phyloP scores from a whole-genome alignment of 2,797 vertebrate genomes.

The Tachyglossus aculeatus region DNA sequence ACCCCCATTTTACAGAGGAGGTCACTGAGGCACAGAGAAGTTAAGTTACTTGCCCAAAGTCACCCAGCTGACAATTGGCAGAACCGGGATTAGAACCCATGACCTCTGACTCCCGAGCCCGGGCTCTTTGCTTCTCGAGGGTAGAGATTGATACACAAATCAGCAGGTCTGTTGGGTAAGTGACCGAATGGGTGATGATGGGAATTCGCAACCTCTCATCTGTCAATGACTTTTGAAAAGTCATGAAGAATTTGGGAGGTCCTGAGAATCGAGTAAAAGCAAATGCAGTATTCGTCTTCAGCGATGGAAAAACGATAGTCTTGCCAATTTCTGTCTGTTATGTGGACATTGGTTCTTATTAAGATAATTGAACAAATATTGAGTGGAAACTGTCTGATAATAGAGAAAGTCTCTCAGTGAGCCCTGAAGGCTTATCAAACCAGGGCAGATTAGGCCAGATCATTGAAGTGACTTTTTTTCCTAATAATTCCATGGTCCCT shows the following conservation, averaged over 20 bases:
- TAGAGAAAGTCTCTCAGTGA: background rate
- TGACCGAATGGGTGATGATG: background rate
- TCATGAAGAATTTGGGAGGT: background rate
- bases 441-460: slow-evolving; percentile 21
- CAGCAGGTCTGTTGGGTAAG: background rate
- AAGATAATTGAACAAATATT: slow-evolving; percentile 4
- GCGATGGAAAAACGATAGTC: background rate
- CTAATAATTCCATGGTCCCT: slow-evolving; percentile 19
- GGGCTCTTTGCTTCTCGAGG: no score
- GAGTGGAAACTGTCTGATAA: background rate
- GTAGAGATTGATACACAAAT: no score
- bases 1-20: no score
- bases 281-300: background rate
- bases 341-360: slow-evolving; percentile 1
- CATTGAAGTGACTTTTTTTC: slow-evolving; percentile 11
- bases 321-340: background rate
- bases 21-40: no score
- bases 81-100: no score
- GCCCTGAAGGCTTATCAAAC: slow-evolving; percentile 24
- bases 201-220: background rate
- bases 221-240: slow-evolving; percentile 13
- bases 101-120: no score
- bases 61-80: no score
- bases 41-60: no score
- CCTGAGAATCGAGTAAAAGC: background rate